Evolutionary conservation across 2,797 vertebrate species (phyloP), one percentile per base, ranked within the genome.

Genomic region (Sciurus vulgaris): DNA sequence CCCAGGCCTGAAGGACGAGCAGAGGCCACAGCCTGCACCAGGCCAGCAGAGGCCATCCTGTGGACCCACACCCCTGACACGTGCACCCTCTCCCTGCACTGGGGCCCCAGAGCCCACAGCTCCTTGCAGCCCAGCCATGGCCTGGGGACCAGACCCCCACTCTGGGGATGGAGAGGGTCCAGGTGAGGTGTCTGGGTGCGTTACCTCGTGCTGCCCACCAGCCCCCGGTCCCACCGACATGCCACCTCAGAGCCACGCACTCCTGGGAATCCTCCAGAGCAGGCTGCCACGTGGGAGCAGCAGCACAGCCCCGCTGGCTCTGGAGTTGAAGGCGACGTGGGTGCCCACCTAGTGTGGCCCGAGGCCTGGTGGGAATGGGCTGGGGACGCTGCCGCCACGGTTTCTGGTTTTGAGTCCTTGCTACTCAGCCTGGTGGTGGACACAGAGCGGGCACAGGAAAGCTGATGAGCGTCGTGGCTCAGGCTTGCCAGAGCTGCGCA

Each of bases 351-450:
- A 18, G n/a, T 10, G 33, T 51, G 56, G 33, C 63, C 63, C 28
- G 44, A 77, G 7, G 44, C 24, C 67, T 17, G 4, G 22, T 24
- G 54, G 28, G 13, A 28, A 9, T 3, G 12, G 33, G 17, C 6
- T 1, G 0, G 9, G 6, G 24, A 28, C 2, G 26, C 4, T 20
- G 3, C 4, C 6, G 1, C 38, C 6, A 5, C 33, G 3, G 3
- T 26, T 59, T 59, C 56, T 18, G 1, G 38, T n/a, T 10, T 1
- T 0, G 54, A 69, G 18, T 26, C 72, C 35, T 30, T 8, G 2
- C 6, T 18, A 6, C 51, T 14, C 41, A 22, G 1, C 1, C 10
- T 2, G 18, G 88, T 9, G 41, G 51, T 22, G 22, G 18, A 18
- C 73, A 38, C 15, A 5, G 26, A 85, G 51, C 0, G 1, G 15